Conservation (phyloP, 2,113 vertebrate species). For the Corythornis vintsioides region DNA sequence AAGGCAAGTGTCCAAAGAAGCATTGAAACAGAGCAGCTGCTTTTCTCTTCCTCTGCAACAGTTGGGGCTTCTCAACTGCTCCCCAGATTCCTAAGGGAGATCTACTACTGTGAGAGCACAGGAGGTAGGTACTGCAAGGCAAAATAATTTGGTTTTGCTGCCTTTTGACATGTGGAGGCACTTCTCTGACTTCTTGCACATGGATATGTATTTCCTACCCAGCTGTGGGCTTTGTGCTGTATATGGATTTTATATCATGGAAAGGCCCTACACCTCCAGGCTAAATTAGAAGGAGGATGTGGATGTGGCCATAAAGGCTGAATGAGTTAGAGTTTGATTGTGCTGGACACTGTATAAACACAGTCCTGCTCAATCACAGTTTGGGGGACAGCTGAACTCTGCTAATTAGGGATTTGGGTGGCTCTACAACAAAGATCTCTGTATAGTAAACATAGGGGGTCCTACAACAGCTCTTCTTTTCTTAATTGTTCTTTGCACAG, state of each 20-base stretch:
- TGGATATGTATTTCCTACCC: background rate
- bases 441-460: background rate
- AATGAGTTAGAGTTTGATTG: background rate
- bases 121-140: background rate
- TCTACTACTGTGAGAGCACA: background rate
- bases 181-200: background rate
- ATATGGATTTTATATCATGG: background rate
- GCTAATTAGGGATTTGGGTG: background rate
- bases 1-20: background rate
- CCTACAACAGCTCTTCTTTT: background rate
- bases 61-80: background rate
- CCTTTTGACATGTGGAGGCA: background rate
- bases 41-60: background rate
- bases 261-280: background rate
- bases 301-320: background rate
- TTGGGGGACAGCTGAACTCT: background rate
- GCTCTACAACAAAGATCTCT: background rate
- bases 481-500: background rate
- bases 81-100: background rate
- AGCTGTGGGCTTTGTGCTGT: background rate
- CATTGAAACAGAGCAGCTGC: constrained; percentile 26
- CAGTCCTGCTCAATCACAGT: background rate
- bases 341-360: background rate
- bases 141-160: background rate
- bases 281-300: background rate